phyloP scores from a whole-genome alignment of 2,888 invertebrate species.

The Leptura quadrifasciata region DNA sequence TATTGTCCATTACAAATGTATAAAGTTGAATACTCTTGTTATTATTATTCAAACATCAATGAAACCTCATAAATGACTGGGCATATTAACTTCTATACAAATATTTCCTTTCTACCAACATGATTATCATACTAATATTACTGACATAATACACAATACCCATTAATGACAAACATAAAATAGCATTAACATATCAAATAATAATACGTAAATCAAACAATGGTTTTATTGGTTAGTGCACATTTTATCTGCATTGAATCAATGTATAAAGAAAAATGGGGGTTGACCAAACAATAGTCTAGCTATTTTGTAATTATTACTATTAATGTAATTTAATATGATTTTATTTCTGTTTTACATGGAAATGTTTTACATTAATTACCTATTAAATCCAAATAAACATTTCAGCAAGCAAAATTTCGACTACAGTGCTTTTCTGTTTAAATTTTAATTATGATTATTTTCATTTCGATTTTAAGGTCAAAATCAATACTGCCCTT shows the following conservation, averaged over 20 bases:
- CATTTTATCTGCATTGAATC: constrained; percentile 5
- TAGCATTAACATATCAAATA: not conserved
- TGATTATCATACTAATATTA: not conserved
- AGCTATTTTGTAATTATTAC: not conserved
- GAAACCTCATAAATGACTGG: too few relatives aligned
- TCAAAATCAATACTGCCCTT: too few relatives aligned
- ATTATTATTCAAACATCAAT: too few relatives aligned
- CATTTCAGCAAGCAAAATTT: too few relatives aligned
- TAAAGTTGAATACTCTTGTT: too few relatives aligned
- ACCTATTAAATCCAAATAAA: not conserved
- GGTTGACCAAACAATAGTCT: not conserved
- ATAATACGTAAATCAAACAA: not conserved
- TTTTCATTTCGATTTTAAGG: too few relatives aligned
- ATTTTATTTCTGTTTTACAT: not conserved
- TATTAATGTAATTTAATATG: too few relatives aligned
- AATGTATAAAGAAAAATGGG: not conserved
- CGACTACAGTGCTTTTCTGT: too few relatives aligned
- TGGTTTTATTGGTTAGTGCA: not conserved
- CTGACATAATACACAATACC: not conserved
- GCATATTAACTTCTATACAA: not conserved
- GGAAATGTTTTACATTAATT: not conserved
- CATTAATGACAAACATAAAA: not conserved
- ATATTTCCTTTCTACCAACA: not conserved
- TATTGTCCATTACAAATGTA: too few relatives aligned
- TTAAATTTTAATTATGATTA: too few relatives aligned